Evolutionary conservation across 2,113 vertebrate genomes (phyloP).

Genomic region (Monopterus albus): DNA sequence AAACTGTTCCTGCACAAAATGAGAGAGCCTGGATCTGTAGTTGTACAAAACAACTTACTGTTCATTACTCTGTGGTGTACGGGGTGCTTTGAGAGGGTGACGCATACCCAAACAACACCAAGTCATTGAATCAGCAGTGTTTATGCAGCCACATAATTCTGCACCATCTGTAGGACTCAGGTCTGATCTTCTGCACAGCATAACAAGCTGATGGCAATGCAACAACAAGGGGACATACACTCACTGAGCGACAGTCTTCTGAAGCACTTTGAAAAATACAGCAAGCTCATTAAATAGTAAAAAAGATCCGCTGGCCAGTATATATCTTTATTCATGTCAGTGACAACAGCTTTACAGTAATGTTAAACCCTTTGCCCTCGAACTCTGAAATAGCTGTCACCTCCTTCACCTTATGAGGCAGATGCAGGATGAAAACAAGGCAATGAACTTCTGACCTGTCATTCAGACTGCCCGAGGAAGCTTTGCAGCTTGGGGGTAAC

Average conservation of each 20-base stretch:
- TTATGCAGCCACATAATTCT: slow-evolving; percentile 75
- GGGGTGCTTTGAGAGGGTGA: slow-evolving; percentile 71
- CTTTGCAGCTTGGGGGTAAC: slow-evolving; percentile 79
- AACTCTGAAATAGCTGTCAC: slow-evolving; percentile 58
- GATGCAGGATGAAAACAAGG: slow-evolving; percentile 73
- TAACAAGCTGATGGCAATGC: slow-evolving; percentile 40
- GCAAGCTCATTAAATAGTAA: slow-evolving; percentile 44
- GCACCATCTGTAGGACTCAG: slow-evolving; percentile 79
- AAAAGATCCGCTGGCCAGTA: slow-evolving; percentile 23
- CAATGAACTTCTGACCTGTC: slow-evolving; percentile 86
- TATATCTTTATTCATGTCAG: slow-evolving; percentile 45
- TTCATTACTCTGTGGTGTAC: slow-evolving; percentile 59
- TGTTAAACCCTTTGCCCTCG: slow-evolving; percentile 58
- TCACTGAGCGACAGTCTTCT: slow-evolving; percentile 11
- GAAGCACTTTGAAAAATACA: slow-evolving; percentile 37
- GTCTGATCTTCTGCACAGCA: slow-evolving; percentile 63
- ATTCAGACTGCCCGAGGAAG: slow-evolving; percentile 78
- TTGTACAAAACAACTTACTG: slow-evolving; percentile 58
- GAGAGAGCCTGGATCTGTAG: slow-evolving; percentile 26
- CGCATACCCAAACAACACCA: slow-evolving; percentile 80
- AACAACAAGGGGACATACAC: slow-evolving; percentile 30
- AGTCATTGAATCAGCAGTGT: slow-evolving; percentile 80
- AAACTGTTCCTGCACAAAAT: slow-evolving; percentile 36
- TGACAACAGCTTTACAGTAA: slow-evolving; percentile 50
- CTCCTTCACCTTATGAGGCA: slow-evolving; percentile 68